phyloP scores from a whole-genome alignment of 2,888 invertebrate species.

The Clivina fossor region DNA sequence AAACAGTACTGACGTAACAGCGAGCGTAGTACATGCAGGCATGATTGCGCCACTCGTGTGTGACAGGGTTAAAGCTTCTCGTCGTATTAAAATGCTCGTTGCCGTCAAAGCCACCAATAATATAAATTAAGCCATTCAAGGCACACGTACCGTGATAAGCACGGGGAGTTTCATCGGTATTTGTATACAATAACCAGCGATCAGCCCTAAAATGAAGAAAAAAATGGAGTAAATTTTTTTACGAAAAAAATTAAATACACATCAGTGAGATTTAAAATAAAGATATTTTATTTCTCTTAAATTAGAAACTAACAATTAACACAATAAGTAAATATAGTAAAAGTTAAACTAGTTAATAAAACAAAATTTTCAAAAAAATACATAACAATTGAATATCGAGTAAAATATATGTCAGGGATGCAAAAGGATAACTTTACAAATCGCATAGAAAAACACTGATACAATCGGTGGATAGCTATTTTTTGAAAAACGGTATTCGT shows the following conservation, averaged over 20 bases:
- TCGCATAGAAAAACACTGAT: too few species aligned
- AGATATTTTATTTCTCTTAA: conserved; percentile 38
- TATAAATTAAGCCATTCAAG: conserved; percentile 69
- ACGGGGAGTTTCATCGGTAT: conserved; percentile 68
- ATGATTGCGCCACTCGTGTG: conserved; percentile 72
- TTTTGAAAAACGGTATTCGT: too few species aligned
- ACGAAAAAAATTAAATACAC: conserved; percentile 7
- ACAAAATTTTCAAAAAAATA: too few species aligned
- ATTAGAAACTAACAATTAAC: conserved; percentile 37
- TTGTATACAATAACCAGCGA: conserved; percentile 72
- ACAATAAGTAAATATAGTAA: too few species aligned
- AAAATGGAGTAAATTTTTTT: conserved; percentile 1
- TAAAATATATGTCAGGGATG: too few species aligned
- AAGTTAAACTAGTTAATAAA: too few species aligned
- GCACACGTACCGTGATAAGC: conserved; percentile 80
- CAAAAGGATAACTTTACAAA: too few species aligned
- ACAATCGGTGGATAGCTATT: too few species aligned
- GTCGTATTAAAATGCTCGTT: conserved; percentile 76
- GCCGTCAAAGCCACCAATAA: conserved; percentile 84
- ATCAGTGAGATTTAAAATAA: conserved; percentile 26
- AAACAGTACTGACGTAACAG: conserved; percentile 77
- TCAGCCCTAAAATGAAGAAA: conserved; percentile 62
- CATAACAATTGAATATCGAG: too few species aligned
- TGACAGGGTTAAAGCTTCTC: conserved; percentile 77
- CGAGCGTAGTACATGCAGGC: conserved; percentile 80